Percentiles rank a stretch among this genome's conserved stretches.
Conservation (phyloP, 2,797 vertebrate species). For the Hoplostethus mediterraneus region DNA sequence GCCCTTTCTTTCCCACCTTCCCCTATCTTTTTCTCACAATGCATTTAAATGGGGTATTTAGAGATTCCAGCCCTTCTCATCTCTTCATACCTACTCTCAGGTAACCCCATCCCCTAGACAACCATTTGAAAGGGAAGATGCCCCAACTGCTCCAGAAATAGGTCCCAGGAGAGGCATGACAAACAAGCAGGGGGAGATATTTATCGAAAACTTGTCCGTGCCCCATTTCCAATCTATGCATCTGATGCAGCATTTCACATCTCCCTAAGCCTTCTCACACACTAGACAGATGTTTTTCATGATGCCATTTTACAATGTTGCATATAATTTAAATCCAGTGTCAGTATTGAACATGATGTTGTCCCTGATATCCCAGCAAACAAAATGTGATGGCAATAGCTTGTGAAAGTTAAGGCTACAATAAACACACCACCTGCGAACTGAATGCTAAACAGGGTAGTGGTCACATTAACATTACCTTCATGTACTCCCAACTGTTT, state of each 20-base stretch:
- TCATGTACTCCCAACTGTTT: slow-evolving; percentile 33
- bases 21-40: slow-evolving; percentile 74
- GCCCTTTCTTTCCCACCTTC: slow-evolving; percentile 58
- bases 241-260: slow-evolving; percentile 11
- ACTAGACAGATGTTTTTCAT: slow-evolving; percentile 46
- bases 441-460: background rate
- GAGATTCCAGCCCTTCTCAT: slow-evolving; percentile 64
- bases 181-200: slow-evolving; percentile 42
- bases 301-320: slow-evolving; percentile 18
- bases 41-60: slow-evolving; percentile 83
- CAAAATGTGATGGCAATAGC: slow-evolving; percentile 7
- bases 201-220: slow-evolving; percentile 39
- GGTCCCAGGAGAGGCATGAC: slow-evolving; percentile 44
- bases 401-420: background rate
- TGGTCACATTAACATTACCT: slow-evolving; percentile 25
- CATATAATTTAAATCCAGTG: slow-evolving; percentile 12
- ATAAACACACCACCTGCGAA: slow-evolving; percentile 5
- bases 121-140: slow-evolving; percentile 52
- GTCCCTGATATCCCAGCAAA: slow-evolving; percentile 36
- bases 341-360: slow-evolving; percentile 26
- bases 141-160: slow-evolving; percentile 54
- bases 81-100: slow-evolving; percentile 54
- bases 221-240: slow-evolving; percentile 29
- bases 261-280: slow-evolving; percentile 25
- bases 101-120: slow-evolving; percentile 65